Conservation (phyloP, 2,888 invertebrate species). For the Auanema sp. region DNA sequence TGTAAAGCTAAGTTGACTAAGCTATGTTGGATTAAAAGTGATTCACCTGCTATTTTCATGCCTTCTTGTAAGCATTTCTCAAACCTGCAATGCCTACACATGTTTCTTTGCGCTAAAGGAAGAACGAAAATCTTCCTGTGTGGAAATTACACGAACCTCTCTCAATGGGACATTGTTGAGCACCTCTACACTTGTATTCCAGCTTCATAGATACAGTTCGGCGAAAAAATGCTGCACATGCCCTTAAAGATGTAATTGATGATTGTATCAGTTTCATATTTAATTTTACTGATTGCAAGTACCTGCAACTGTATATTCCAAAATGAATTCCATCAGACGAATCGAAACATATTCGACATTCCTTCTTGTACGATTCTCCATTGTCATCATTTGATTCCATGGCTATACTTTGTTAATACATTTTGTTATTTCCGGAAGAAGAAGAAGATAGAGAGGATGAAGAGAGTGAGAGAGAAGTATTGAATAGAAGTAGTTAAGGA, state of each 20-base stretch:
- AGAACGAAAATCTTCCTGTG: no score
- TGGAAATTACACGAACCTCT: conserved; percentile 36
- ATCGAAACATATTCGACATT: conserved; percentile 16
- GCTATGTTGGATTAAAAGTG: background rate
- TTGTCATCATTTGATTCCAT: no score
- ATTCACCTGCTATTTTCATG: conserved; percentile 50
- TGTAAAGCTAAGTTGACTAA: conserved; percentile 18
- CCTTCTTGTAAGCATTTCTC: conserved; percentile 53
- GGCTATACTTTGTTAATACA: no score
- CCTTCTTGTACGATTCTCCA: background rate
- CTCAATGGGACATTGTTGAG: conserved; percentile 47
- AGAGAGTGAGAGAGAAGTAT: no score
- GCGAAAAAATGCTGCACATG: conserved; percentile 56
- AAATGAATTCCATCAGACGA: conserved; percentile 19
- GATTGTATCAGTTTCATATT: background rate
- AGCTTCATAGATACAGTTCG: conserved; percentile 57
- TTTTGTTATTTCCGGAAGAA: no score
- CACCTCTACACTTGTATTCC: conserved; percentile 48
- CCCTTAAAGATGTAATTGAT: conserved; percentile 29
- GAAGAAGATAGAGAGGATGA: no score
- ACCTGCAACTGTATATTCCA: conserved; percentile 18
- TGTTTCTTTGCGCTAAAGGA: conserved; percentile 55
- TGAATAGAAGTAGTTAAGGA: no score
- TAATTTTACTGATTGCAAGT: background rate
- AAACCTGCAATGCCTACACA: conserved; percentile 57